Base-by-base conservation (phyloP, 2,113 vertebrate genomes). In the Boulengeromyrus knoepffleri region DNA sequence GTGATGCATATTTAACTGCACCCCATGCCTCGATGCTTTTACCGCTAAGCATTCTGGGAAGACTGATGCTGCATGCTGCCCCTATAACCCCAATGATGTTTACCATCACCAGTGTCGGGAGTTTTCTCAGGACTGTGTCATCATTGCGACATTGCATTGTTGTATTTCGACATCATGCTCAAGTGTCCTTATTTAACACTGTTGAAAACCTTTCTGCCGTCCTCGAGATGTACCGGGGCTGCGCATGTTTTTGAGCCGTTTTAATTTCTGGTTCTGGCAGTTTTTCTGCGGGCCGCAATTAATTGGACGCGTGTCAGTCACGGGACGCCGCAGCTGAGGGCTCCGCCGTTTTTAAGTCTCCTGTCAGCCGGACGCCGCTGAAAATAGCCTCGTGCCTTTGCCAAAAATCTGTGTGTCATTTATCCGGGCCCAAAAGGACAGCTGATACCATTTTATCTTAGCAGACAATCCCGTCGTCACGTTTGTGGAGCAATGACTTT, bases 251-350 rank as follows among this genome's bases (percentile, higher is more conserved):
- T 80, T 27, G 36, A 17, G 83, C 6, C 2, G 2, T 53, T 53
- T 53, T 52, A 47, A 52, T 53, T 85, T 87, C 47, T 27, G 47
- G 85, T 17, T 53, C 49, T 87, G 85, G n/a, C 42, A 5, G 19
- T 50, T 66, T 39, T 66, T 53, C 56, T 47, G 56, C 87, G 27
- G 52, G 87, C 27, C 24, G 4, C 36, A 66, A n/a, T 88, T 88
- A 87, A 88, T 83, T 56, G 74, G 45, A 27, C 10, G 45, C 15
- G 36, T 83, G 70, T 89, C 88, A 84, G 89, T 85, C 89, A 89
- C 42, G 27, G 89, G 89, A 85, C 24, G 24, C 89, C 8, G 39
- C 52, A 2, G 77, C 50, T 58, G n/a, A 46, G 39, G 52, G 31
- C 52, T 84, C 46, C 19, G 77, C 52, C 19, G 3, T 50, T 83